Conservation (phyloP, 2,797 vertebrate genomes). For the Geotrypetes seraphini region DNA sequence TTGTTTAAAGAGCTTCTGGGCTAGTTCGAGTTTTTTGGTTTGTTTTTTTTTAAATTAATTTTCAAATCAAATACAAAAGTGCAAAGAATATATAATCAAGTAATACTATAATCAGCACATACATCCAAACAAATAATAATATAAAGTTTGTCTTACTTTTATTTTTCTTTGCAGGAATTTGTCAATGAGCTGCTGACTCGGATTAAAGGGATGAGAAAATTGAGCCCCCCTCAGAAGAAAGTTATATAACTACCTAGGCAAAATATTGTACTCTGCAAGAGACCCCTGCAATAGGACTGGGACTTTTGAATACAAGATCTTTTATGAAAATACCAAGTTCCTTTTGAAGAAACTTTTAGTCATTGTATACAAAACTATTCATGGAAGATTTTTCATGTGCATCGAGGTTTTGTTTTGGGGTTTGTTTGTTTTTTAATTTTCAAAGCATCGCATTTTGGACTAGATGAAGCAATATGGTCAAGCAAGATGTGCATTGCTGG, state of each 20-base stretch:
- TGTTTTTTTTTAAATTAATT: too few relatives aligned
- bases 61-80: too few relatives aligned
- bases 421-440: conserved; percentile 30
- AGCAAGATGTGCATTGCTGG: conserved; percentile 3
- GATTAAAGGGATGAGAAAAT: conserved; percentile 95
- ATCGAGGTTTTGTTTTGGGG: conserved; percentile 40
- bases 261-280: conserved; percentile 24
- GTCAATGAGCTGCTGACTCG: conserved; percentile 85
- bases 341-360: conserved; percentile 35
- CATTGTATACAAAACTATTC: conserved; percentile 42
- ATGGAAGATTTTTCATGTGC: conserved; percentile 38
- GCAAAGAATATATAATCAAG: too few relatives aligned
- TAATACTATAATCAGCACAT: too few relatives aligned
- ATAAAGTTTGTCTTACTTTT: too few relatives aligned
- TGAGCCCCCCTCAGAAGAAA: conserved; percentile 90
- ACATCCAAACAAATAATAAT: too few relatives aligned
- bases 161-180: conserved; percentile 73
- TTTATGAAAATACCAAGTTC: conserved; percentile 38
- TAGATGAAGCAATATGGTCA: conserved; percentile 23
- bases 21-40: too few relatives aligned
- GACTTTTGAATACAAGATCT: conserved; percentile 39
- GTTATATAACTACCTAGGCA: conserved; percentile 64
- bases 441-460: conserved; percentile 29
- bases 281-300: conserved; percentile 28
- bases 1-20: too few relatives aligned